Conservation (phyloP, 1,140 invertebrate genomes). For the Leptoteleia sp. region DNA sequence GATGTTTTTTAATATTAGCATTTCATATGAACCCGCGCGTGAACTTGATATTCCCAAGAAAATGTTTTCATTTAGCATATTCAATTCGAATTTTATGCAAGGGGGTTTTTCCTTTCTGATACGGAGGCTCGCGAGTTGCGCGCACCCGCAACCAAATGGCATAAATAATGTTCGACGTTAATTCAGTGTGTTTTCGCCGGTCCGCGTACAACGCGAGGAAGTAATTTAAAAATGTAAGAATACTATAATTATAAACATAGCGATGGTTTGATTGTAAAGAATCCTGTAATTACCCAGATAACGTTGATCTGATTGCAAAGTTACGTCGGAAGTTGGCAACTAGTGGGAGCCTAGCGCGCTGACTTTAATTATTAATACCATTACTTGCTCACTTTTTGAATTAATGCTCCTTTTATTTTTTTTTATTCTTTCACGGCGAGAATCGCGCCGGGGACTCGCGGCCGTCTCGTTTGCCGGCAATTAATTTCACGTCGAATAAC, state of each 20-base stretch:
- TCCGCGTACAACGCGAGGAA: constrained; percentile 64
- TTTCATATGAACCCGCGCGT: constrained; percentile 53
- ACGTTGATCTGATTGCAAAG: constrained; percentile 67
- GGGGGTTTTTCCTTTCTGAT: constrained; percentile 49
- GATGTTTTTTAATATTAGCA: constrained; percentile 60
- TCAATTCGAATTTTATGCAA: constrained; percentile 64
- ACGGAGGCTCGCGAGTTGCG: constrained; percentile 44
- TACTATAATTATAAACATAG: constrained; percentile 70
- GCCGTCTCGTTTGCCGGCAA: constrained; percentile 48
- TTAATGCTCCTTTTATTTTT: constrained; percentile 51
- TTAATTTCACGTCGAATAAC: constrained; percentile 66
- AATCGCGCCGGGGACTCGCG: constrained; percentile 35
- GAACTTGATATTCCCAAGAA: constrained; percentile 62
- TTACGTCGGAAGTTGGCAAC: constrained; percentile 67
- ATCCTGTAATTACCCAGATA: constrained; percentile 68
- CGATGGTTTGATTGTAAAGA: constrained; percentile 68
- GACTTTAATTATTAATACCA: constrained; percentile 67
- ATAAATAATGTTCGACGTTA: constrained; percentile 69
- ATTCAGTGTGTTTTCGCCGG: constrained; percentile 63
- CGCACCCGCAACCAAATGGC: constrained; percentile 51
- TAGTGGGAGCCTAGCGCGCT: constrained; percentile 66
- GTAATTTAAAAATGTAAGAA: constrained; percentile 69
- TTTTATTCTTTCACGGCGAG: constrained; percentile 51
- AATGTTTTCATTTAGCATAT: constrained; percentile 64
- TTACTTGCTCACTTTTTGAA: constrained; percentile 67